Base-by-base conservation (phyloP, 1,140 invertebrate species). In the Diprion similis region DNA sequence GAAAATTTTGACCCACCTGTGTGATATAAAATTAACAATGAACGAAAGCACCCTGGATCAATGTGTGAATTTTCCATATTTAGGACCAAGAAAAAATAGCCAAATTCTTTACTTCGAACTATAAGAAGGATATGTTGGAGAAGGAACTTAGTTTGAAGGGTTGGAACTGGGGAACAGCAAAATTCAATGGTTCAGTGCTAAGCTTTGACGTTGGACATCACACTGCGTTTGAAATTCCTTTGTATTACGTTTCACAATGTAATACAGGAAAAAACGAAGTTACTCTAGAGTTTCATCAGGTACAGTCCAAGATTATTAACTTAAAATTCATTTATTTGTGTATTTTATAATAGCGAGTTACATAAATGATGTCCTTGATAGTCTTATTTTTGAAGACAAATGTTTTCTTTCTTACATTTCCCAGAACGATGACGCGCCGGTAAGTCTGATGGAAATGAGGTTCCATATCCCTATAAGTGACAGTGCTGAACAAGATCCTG, bases 231-330 rank as follows among this genome's bases (percentile, higher is more conserved):
- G 98, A 99, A 89, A 94, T 99, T 80, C 98, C 99, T 0, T 83
- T 99, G 3, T 93, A 94, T 73, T 94, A 99, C 91, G 98, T 99
- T 0, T 98, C 97, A 1, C 96, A 99, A 79, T 98, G 97, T 83
- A 97, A 93, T 6, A 96, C 96, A n/a, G 96, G 96, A 18, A 99
- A 99, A 85, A 99, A 99, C 90, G 99, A 99, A 91, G 96, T 99
- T 1, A 98, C 97, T 10, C 85, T 99, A 46, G 98, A 99, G 86
- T 99, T 99, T 86, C 98, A 99, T 91, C 95, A 97, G 88, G 93
- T 94, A 87, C 74, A 71, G 8, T 51, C 11, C 10, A 13, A 37
- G 46, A 66, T 68, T 47, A 24, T 72, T 0, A 45, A 66, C 59
- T 47, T 65, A 48, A 65, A 46, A 24, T 65, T 74, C 67, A 17